phyloP scores from a whole-genome alignment of 2,113 vertebrate species.

The Phaethornis superciliosus region DNA sequence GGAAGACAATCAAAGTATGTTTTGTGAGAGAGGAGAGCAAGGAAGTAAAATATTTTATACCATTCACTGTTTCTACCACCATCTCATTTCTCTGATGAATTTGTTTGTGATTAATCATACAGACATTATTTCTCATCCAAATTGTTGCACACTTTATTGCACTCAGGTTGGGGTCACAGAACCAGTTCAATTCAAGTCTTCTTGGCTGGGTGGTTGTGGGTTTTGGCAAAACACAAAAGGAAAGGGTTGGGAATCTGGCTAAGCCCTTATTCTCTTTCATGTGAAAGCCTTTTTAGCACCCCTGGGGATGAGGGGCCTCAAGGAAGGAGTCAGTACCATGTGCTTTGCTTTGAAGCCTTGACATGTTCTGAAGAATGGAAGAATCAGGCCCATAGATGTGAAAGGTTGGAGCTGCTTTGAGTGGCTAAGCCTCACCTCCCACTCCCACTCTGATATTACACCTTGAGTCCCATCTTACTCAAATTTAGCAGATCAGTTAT shows the following conservation, averaged over 20 bases:
- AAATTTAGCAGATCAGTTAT: background rate
- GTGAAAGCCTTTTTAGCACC: background rate
- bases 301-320: accelerated
- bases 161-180: background rate
- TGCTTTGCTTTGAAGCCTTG: background rate
- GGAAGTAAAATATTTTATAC: background rate
- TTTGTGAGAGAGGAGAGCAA: background rate
- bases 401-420: background rate
- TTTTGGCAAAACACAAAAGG: background rate
- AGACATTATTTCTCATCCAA: background rate
- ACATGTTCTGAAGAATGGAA: background rate
- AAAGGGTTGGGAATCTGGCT: background rate
- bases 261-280: background rate
- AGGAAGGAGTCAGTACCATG: background rate
- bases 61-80: background rate
- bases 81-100: background rate
- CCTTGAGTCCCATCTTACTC: background rate
- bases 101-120: background rate
- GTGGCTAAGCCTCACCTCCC: background rate
- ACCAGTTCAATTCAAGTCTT: background rate
- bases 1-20: background rate
- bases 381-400: background rate
- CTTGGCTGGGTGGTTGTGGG: background rate
- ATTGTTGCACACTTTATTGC: background rate
- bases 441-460: background rate